Conservation (phyloP, 1,140 invertebrate genomes). For the Hypothenemus hampei region DNA sequence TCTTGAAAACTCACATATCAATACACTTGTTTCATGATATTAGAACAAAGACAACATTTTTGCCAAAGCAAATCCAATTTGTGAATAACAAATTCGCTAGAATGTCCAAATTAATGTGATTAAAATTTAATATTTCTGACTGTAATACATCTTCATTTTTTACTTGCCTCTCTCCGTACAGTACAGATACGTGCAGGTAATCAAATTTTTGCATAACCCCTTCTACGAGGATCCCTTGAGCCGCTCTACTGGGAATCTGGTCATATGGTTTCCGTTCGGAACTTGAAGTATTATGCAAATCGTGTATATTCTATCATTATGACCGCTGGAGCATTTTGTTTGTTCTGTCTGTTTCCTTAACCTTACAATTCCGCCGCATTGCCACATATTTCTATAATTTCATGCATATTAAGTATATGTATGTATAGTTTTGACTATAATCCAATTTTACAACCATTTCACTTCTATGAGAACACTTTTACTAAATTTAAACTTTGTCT, state of each 20-base stretch:
- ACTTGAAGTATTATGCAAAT: conserved; percentile 23
- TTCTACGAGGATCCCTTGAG: neutral
- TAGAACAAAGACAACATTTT: too few species aligned
- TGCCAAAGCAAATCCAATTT: too few species aligned
- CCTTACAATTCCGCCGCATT: conserved; percentile 2
- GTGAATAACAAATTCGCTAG: too few species aligned
- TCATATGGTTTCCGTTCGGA: conserved; percentile 18
- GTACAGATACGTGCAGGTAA: conserved; percentile 1
- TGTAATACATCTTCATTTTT: too few species aligned
- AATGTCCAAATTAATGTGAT: too few species aligned
- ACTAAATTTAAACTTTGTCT: neutral
- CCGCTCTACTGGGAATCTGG: conserved; percentile 19
- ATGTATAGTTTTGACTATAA: neutral
- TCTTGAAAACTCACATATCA: too few species aligned
- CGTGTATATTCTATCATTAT: conserved; percentile 23
- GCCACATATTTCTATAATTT: conserved; percentile 1
- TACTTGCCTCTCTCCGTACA: too few species aligned
- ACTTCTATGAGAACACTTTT: neutral
- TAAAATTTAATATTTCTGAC: too few species aligned
- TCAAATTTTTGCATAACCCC: conserved; percentile 17
- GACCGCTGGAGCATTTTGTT: conserved; percentile 20
- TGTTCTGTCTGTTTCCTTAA: conserved; percentile 4
- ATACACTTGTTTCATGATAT: too few species aligned
- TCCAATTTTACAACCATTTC: neutral
- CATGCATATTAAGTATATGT: neutral